Base-by-base conservation (phyloP, 2,888 invertebrate species). In the Tetranychus truncatus region DNA sequence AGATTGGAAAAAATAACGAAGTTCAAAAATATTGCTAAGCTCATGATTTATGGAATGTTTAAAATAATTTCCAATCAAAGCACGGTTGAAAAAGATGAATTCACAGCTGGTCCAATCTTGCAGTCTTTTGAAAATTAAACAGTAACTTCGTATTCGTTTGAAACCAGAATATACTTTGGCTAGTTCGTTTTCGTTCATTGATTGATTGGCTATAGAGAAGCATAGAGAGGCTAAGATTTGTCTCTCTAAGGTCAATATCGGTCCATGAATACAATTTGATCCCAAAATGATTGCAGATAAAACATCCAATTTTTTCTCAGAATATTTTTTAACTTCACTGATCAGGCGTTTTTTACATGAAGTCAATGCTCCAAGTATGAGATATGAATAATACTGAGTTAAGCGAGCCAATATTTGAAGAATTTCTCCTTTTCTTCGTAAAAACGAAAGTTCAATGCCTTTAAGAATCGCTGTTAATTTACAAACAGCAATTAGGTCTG, bases 281-380 rank as follows among this genome's bases (percentile, higher is more conserved):
- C 89, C 89, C 74, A 91, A 85, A 76, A 89, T 88, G 77, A 92
- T 84, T 74, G 90, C 89, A 34, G 91, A 89, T 65, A 91, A 83
- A 77, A 88, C 77, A 76, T 80, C 80, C 34, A 81, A 65, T 82
- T 81, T 75, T 81, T 80, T 81, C 81, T 83, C 84, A 82, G 79
- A 79, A 72, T 79, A 78, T 55, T 79, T 79, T 66, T 78, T 79
- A 15, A 75, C 74, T 34, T 76, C 71, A 34, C 46, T 45, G 20
- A 76, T 71, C 11, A 77, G 45, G 21, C 66, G 45, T 8, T 72
- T 73, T 71, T 76, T 76, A 9, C 44, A 65, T 18, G 45, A 9
- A 34, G 71, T 77, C 44, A 77, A 74, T 6, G 55, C 45, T n/a
- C 76, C 72, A 7, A 77, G 66, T 11, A 71, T 21, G 20, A 67